Evolutionary conservation across 1,140 invertebrate genomes (phyloP), one percentile per base, ranked within the genome.

Genomic region (Drosophila kohkoa): DNA sequence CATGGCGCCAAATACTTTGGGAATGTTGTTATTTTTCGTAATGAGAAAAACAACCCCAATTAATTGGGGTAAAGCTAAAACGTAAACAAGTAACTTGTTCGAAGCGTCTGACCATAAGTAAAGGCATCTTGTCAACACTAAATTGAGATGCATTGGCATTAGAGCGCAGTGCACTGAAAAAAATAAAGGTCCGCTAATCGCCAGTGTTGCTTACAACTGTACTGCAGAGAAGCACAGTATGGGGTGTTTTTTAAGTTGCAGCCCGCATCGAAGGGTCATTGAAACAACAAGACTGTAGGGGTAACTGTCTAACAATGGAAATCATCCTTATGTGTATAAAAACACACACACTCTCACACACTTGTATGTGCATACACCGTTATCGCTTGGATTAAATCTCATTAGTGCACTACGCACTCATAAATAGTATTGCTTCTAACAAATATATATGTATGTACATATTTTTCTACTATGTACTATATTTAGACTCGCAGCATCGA

Each of bases 41-140:
- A 54, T 32, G 2, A 46, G 35, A 35, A 70, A 52, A 30, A 30
- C 43, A 49, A 2, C 25, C 15, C 32, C 30, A 41, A 59, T 68
- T n/a, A 30, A 35, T 32, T 41, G 28, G 41, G 58, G 41, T 35
- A 7, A 43, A 28, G 38, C 48, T 46, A 28, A 49, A 68, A 25
- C 57, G 71, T 74, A 62, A 62, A 69, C 65, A 68, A 74, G 65
- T 69, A 60, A 75, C 66, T 69, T 41, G 71, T 55, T 62, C 58
- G 30, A 13, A 38, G 43, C 6, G 43, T 41, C 68, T 75, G 72
- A 15, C 72, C 72, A 75, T 75, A 75, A 57, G 58, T 49, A 45
- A 64, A 49, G 25, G 25, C 70, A 59, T 72, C 52, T 66, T 66
- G 51, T 30, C 25, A 49, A 64, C 28, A 35, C 51, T 20, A 41